These are phyloP conservation scores for Rhodinocichla rosea DNA, from an alignment of 2,113 vertebrate genomes.

Conservation along the genomic window DNA sequence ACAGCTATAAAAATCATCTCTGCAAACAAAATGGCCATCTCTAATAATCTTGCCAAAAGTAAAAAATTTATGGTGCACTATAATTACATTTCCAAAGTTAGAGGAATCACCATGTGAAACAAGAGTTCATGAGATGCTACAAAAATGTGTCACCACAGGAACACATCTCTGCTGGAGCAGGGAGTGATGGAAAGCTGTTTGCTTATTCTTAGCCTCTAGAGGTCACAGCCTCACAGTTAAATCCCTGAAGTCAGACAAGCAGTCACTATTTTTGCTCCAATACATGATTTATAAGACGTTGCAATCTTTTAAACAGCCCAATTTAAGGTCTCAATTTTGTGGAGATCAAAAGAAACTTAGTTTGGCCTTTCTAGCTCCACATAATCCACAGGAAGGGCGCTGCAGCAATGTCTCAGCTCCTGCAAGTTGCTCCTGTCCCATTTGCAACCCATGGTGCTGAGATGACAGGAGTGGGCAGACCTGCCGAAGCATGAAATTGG, in stretches of 20 bases:
- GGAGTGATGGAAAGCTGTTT: constrained; percentile 25
- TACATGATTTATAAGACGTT: not conserved
- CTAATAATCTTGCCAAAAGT: not conserved
- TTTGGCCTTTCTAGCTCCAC: not conserved
- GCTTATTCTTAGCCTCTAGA: constrained; percentile 59
- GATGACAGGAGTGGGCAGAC: constrained; percentile 51
- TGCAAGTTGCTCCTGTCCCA: not conserved
- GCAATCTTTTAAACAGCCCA: not conserved
- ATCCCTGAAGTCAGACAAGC: constrained; percentile 17
- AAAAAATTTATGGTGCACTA: not conserved
- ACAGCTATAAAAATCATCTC: not conserved
- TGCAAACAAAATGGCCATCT: not conserved
- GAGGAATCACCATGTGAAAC: not conserved
- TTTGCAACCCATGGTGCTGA: constrained; percentile 20
- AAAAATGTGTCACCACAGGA: not conserved
- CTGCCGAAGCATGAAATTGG: constrained; percentile 72
- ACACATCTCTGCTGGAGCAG: not conserved
- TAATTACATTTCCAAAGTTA: not conserved
- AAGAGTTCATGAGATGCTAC: not conserved
- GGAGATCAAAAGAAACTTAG: not conserved
- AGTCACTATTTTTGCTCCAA: not conserved
- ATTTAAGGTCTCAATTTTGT: constrained; percentile 6
- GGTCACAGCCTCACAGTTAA: constrained; percentile 50
- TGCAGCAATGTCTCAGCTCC: not conserved
- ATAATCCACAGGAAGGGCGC: not conserved